These are phyloP conservation scores for Pteromalus puparum DNA, from an alignment of 1,140 invertebrate genomes.

Conservation along the genomic window DNA sequence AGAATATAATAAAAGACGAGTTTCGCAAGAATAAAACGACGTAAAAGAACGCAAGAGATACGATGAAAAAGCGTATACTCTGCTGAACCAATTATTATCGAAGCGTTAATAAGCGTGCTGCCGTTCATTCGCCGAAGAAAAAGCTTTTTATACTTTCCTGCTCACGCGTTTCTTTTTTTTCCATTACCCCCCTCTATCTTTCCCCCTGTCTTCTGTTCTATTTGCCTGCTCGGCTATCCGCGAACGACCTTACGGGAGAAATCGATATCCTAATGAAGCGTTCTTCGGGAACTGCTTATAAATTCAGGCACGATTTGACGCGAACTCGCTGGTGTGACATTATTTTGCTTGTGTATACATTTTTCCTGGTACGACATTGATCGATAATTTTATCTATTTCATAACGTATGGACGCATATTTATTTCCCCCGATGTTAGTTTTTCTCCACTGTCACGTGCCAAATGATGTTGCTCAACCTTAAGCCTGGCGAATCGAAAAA, in stretches of 20 bases:
- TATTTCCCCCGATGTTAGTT: too few species aligned
- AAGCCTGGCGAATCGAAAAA: too few species aligned
- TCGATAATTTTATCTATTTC: too few species aligned
- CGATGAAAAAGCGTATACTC: neutral
- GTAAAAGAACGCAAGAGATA: neutral
- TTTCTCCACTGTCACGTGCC: too few species aligned
- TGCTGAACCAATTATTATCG: constrained; percentile 33
- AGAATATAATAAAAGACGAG: constrained; percentile 22
- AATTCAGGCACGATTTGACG: constrained; percentile 39
- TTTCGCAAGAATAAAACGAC: constrained; percentile 4
- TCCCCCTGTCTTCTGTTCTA: neutral
- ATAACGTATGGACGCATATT: too few species aligned
- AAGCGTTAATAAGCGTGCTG: constrained; percentile 32
- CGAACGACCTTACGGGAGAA: constrained; percentile 2
- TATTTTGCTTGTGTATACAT: constrained; percentile 16
- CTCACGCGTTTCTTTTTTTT: constrained; percentile 25
- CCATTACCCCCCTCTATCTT: neutral
- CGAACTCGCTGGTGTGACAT: neutral
- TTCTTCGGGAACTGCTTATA: constrained; percentile 42
- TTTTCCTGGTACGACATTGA: neutral
- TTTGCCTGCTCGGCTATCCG: constrained; percentile 14
- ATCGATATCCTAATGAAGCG: constrained; percentile 57
- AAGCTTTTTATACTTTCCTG: constrained; percentile 35
- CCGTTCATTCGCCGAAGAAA: neutral
- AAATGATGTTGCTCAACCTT: too few species aligned